Evolutionary conservation across 2,888 invertebrate genomes (phyloP), one percentile per base, ranked within the genome.

Genomic region (Pterostichus niger): DNA sequence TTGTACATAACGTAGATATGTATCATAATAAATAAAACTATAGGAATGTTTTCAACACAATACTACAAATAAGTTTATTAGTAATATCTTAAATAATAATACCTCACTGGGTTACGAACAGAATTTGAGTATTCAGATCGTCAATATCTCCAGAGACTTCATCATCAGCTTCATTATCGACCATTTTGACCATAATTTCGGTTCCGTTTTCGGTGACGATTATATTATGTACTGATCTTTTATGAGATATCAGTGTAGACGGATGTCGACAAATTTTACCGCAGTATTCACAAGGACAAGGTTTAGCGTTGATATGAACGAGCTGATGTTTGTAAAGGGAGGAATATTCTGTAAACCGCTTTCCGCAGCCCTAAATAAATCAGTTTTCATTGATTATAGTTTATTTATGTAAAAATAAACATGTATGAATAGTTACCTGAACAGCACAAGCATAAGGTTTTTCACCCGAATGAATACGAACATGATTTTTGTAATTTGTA

Each of bases 291-390:
- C 94, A 94, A 68, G 90, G 90, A 85, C 92, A 93, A 3, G 92
- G 92, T 86, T 92, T 92, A 84, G 91, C 89, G 77, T 92, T 92
- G 31, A 93, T 92, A 87, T 94, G 94, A 49, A 92, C 93, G 49
- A 92, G 90, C 86, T 93, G 92, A 87, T 94, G 94, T 87, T 94
- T 94, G 88, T 94, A 94, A 15, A 94, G 90, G 85, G 93, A 94
- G 75, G 94, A 94, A 87, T 94, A 94, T 87, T 94, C 94, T 0
- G 94, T 94, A 86, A 94, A 94, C 68, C 93, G 89, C 87, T 93
- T 93, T 24, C 92, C 92, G 88, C 94, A 94, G 71, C 92, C 93
- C 89, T 91, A 85, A 80, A 88, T 87, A 15, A 56, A 17, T 17
- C 13, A 56, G 13, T 13, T 15, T 24, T 0, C 40, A 40, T 7